Conservation (phyloP, 2,797 vertebrate genomes). For the Margarornis squamiger region DNA sequence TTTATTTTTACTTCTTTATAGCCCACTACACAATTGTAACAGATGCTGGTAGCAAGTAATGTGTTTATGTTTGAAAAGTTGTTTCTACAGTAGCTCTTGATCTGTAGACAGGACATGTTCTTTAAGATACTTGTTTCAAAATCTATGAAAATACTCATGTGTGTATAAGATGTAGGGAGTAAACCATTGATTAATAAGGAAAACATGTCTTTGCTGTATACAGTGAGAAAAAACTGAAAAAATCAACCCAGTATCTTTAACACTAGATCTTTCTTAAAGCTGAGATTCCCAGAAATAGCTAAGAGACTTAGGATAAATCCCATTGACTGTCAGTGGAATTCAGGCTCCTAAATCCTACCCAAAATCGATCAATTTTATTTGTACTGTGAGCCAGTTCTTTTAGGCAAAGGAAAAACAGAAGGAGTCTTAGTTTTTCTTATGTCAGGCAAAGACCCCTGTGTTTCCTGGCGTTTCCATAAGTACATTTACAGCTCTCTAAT, state of each 20-base stretch:
- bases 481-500: background rate
- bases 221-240: background rate
- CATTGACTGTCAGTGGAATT: background rate
- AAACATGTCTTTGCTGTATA: background rate
- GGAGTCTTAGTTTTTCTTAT: background rate
- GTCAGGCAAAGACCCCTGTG: background rate
- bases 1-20: background rate
- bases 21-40: background rate
- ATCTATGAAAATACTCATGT: background rate
- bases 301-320: background rate
- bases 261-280: background rate
- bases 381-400: background rate
- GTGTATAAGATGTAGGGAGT: background rate
- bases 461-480: background rate
- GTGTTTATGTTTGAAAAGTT: background rate
- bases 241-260: background rate
- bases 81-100: background rate
- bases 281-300: background rate
- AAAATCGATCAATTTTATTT: slow-evolving; percentile 11
- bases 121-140: background rate
- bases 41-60: background rate
- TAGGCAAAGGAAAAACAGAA: background rate
- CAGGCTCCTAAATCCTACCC: background rate
- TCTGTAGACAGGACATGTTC: background rate
- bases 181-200: background rate